phyloP scores from a whole-genome alignment of 2,113 vertebrate genomes.

The Craseonycteris thonglongyai region DNA sequence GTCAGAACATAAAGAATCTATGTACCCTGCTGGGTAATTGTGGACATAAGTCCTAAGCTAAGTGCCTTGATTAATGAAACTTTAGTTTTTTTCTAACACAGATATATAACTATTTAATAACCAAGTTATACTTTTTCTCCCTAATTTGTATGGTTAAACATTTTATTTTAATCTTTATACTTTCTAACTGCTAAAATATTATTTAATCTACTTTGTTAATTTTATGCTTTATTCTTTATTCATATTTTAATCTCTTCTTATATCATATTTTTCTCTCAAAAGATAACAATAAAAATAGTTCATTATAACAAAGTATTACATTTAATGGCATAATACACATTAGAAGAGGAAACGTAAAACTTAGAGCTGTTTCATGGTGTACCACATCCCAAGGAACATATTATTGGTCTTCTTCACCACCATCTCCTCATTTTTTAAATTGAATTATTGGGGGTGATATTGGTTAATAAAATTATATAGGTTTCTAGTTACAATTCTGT shows the following conservation, averaged over 20 bases:
- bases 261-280: too few species aligned
- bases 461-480: too few species aligned
- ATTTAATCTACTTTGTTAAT: background rate
- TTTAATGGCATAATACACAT: too few species aligned
- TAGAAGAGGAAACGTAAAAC: too few species aligned
- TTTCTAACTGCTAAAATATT: background rate
- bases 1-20: background rate
- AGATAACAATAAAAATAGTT: too few species aligned
- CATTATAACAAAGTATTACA: too few species aligned
- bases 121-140: background rate
- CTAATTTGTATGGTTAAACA: background rate
- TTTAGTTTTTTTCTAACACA: background rate
- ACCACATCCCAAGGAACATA: too few species aligned
- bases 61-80: background rate
- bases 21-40: background rate
- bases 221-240: background rate
- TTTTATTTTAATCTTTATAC: background rate
- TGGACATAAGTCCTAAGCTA: background rate
- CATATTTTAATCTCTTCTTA: background rate
- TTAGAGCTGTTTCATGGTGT: too few species aligned
- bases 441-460: too few species aligned
- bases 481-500: too few species aligned
- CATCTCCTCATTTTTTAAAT: too few species aligned
- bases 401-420: too few species aligned
- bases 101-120: background rate